Conservation (phyloP, 35 echinoderm and acorn worm species). For the Heliocidaris erythrogramma region DNA sequence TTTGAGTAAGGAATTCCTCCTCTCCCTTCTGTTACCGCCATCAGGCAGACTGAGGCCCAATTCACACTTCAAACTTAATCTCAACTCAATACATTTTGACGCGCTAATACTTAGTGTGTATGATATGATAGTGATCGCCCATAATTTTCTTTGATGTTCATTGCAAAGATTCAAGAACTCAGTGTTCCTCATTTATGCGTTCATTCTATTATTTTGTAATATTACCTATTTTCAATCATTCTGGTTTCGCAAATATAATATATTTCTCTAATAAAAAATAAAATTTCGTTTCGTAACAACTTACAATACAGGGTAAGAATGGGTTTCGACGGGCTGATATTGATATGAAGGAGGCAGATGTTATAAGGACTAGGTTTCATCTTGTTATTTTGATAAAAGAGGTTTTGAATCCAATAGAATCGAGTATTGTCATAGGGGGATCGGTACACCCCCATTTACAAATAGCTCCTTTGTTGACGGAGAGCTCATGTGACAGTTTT, state of each 20-base stretch:
- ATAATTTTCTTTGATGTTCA: too few species aligned
- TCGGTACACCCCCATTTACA: neutral
- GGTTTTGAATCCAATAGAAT: neutral
- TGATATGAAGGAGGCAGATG: constrained; percentile 45
- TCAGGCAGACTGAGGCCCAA: neutral
- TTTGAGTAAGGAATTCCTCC: constrained; percentile 39
- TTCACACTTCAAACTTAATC: neutral
- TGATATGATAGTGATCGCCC: too few species aligned
- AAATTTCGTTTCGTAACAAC: neutral
- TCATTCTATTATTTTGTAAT: neutral
- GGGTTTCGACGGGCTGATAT: neutral
- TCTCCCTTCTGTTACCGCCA: neutral
- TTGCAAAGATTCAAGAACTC: too few species aligned
- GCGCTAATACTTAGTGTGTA: too few species aligned
- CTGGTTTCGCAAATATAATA: neutral
- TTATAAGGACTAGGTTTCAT: constrained; percentile 44
- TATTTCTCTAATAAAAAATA: neutral
- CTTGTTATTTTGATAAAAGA: constrained; percentile 42
- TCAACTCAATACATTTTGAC: neutral
- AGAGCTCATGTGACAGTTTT: neutral
- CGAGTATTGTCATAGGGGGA: neutral
- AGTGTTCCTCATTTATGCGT: too few species aligned
- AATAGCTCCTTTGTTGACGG: neutral
- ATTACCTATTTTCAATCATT: neutral
- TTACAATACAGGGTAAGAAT: neutral